These are phyloP conservation scores for Callithrix jacchus DNA, from an alignment of 2,113 vertebrate genomes.

Conservation along the genomic window DNA sequence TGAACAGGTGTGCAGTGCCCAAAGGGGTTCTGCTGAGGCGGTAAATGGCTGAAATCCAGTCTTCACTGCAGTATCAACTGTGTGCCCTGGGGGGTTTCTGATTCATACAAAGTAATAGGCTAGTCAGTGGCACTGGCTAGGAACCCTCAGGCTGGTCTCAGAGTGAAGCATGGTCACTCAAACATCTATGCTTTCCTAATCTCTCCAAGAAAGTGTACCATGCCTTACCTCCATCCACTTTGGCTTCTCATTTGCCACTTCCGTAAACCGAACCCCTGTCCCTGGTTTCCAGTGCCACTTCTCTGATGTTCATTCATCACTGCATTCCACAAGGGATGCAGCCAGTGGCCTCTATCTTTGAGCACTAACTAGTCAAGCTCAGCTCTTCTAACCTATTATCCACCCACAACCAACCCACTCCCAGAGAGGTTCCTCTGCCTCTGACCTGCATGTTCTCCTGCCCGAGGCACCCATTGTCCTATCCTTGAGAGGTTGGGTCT, in stretches of 20 bases:
- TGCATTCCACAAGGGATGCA: background rate
- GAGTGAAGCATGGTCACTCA: background rate
- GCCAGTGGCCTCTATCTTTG: background rate
- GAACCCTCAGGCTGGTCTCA: background rate
- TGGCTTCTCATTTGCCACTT: background rate
- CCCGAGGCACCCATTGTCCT: rapidly evolving
- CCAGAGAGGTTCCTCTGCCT: background rate
- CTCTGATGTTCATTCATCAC: background rate
- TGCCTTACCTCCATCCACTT: background rate
- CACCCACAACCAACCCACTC: no score
- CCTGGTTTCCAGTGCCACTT: no score
- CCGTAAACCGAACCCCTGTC: background rate
- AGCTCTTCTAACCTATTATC: background rate
- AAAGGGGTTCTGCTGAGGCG: background rate
- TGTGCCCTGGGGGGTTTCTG: background rate
- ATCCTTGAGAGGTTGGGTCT: background rate
- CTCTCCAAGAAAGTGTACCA: background rate
- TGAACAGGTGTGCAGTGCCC: background rate
- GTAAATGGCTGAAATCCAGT: background rate
- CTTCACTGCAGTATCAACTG: background rate
- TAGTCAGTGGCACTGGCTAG: background rate
- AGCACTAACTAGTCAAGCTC: background rate
- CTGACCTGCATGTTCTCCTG: background rate
- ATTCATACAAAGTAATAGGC: background rate
- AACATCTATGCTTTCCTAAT: background rate